These are phyloP conservation scores for Sarcophaga bullata DNA, from an alignment of 1,140 invertebrate species.

Conservation along the genomic window DNA sequence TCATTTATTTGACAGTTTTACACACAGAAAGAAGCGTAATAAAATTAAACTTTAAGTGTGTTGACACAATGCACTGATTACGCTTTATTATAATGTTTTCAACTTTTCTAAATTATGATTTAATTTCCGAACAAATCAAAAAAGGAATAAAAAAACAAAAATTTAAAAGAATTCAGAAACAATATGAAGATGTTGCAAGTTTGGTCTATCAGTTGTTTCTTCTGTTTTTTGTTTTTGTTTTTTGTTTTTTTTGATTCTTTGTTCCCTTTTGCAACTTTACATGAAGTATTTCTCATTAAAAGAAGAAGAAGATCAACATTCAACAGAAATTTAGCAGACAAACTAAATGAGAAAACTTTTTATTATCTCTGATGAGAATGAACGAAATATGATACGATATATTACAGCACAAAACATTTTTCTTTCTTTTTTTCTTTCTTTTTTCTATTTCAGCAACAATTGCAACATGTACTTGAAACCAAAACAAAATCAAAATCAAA, in stretches of 20 bases:
- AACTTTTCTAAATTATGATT: constrained; percentile 11
- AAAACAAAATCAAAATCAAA: too few relatives aligned
- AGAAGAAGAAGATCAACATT: background rate
- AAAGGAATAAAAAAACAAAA: too few relatives aligned
- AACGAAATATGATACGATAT: background rate
- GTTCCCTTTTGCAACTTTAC: background rate
- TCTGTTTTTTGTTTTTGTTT: background rate
- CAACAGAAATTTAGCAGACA: background rate
- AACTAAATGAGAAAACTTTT: constrained; percentile 25
- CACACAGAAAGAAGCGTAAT: too few relatives aligned
- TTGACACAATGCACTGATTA: background rate
- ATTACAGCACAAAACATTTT: too few relatives aligned
- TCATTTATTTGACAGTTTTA: too few relatives aligned
- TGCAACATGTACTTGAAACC: too few relatives aligned
- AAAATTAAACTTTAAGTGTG: too few relatives aligned
- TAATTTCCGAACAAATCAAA: background rate
- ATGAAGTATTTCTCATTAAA: constrained; percentile 1
- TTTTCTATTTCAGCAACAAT: too few relatives aligned
- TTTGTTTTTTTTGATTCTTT: background rate
- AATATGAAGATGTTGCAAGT: background rate
- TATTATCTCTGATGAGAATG: background rate
- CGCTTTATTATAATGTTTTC: constrained; percentile 12
- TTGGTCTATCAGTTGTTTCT: background rate
- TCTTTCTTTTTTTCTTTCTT: too few relatives aligned
- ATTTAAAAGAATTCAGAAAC: background rate